Base-by-base conservation (phyloP, 1,140 invertebrate species). In the Eupeodes corollae region DNA sequence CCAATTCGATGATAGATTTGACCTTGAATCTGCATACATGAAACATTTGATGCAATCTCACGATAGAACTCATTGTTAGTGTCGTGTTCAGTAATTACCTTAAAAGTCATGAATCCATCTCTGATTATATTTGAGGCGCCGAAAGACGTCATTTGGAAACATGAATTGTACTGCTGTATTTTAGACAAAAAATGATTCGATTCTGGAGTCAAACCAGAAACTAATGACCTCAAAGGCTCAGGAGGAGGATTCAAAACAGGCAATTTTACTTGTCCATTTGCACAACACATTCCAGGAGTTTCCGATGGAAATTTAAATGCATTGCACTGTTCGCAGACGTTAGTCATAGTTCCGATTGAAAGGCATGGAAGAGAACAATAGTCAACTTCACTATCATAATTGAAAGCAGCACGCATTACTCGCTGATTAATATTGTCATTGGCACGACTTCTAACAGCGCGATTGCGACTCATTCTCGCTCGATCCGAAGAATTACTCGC, bases 1-100 rank as follows among this genome's bases (percentile, higher is more conserved):
- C 59, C 69, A 39, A 64, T 60, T 53, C 46, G 49, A 54, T 73
- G 70, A 53, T 74, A 75, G 14, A n/a, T n/a, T n/a, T n/a, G n/a
- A n/a, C n/a, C n/a, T n/a, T n/a, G n/a, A n/a, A n/a, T n/a, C n/a
- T n/a, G 72, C 55, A 52, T 73, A 30, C 73, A 70, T 63, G 73
- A 63, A 34, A 74, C 62, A 57, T 70, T 70, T 50, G 70, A 73
- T 48, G 61, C 67, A 42, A 64, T 55, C 50, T 57, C 57, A 52
- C 59, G 62, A 53, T 56, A 53, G 45, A 47, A 47, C 48, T 49
- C 44, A 55, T 49, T 70, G 61, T 73, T 62, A 33, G 73, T 62
- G 57, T 69, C n/a, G n/a, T n/a, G n/a, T n/a, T n/a, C n/a, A n/a
- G n/a, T n/a, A n/a, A n/a, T n/a, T n/a, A n/a, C n/a, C n/a, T n/a